Evolutionary conservation across 2,888 invertebrate genomes (phyloP).

Genomic region (Seladonia tumulorum): DNA sequence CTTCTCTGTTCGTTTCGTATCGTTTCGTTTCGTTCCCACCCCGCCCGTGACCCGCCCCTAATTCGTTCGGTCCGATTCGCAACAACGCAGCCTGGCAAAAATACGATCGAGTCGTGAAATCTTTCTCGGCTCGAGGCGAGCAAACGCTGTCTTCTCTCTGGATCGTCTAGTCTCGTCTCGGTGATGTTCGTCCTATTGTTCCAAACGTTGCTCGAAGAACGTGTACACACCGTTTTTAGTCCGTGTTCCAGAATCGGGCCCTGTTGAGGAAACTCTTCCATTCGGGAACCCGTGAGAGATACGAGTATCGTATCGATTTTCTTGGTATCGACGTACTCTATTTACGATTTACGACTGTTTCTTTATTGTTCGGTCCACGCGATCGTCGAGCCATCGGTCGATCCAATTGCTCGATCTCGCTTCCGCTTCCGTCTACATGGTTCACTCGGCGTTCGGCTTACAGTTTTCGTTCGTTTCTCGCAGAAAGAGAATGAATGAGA

Average conservation of each 20-base stretch:
- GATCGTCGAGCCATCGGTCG: no score
- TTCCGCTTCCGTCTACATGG: slow-evolving; percentile 5
- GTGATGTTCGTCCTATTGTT: slow-evolving; percentile 3
- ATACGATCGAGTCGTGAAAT: not conserved
- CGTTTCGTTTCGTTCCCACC: not conserved
- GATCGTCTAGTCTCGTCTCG: not conserved
- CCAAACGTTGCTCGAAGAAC: not conserved
- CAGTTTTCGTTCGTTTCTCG: slow-evolving; percentile 9
- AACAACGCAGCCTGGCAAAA: slow-evolving; percentile 22
- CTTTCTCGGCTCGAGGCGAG: not conserved
- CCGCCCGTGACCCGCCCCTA: not conserved
- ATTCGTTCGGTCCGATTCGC: not conserved
- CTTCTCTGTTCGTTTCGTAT: slow-evolving; percentile 8
- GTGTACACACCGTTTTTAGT: not conserved
- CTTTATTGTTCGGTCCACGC: not conserved
- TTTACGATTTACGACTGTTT: not conserved
- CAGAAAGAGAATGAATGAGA: not conserved
- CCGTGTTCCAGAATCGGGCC: slow-evolving; percentile 7
- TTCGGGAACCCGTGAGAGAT: not conserved
- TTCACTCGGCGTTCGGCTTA: slow-evolving; percentile 22
- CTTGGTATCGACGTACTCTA: not conserved
- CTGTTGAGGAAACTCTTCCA: not conserved
- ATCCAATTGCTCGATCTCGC: no score
- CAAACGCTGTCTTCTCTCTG: slow-evolving; percentile 4
- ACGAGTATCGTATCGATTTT: not conserved